Evolutionary conservation across 2,888 invertebrate genomes (phyloP).

Genomic region (Drosophila antonietae): DNA sequence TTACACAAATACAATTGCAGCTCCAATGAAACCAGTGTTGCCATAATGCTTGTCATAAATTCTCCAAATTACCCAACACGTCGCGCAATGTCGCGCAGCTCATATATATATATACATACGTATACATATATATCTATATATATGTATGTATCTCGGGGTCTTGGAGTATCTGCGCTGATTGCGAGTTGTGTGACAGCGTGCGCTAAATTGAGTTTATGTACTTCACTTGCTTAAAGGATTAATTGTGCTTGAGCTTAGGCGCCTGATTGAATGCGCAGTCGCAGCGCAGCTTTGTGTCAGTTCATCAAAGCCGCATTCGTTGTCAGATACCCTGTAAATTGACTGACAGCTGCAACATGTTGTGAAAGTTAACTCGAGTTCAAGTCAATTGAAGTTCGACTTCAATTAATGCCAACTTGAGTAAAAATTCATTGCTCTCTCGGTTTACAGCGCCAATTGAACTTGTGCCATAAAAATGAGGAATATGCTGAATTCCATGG

Average conservation of each 20-base stretch:
- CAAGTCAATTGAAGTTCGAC: constrained; percentile 27
- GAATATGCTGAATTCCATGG: neutral
- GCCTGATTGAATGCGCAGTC: constrained; percentile 58
- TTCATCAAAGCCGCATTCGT: constrained; percentile 37
- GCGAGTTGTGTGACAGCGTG: constrained; percentile 78
- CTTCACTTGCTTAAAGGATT: constrained; percentile 64
- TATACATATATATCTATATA: constrained; percentile 27
- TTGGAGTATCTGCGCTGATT: constrained; percentile 59
- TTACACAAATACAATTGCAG: constrained; percentile 28
- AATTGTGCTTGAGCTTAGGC: constrained; percentile 48
- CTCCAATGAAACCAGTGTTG: constrained; percentile 65
- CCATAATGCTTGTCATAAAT: constrained; percentile 81
- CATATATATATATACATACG: constrained; percentile 28
- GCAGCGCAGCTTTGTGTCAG: constrained; percentile 41
- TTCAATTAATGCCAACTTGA: constrained; percentile 47
- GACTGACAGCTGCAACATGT: constrained; percentile 25
- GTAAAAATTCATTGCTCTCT: neutral
- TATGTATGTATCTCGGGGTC: constrained; percentile 34
- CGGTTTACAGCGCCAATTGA: neutral
- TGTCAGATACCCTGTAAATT: constrained; percentile 21
- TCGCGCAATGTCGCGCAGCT: constrained; percentile 44
- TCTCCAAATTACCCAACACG: constrained; percentile 81
- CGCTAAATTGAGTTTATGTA: constrained; percentile 75
- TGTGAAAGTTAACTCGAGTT: constrained; percentile 41
- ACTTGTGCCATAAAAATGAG: neutral